Base-by-base conservation (phyloP, 2,113 vertebrate genomes). In the Arvicanthis niloticus region DNA sequence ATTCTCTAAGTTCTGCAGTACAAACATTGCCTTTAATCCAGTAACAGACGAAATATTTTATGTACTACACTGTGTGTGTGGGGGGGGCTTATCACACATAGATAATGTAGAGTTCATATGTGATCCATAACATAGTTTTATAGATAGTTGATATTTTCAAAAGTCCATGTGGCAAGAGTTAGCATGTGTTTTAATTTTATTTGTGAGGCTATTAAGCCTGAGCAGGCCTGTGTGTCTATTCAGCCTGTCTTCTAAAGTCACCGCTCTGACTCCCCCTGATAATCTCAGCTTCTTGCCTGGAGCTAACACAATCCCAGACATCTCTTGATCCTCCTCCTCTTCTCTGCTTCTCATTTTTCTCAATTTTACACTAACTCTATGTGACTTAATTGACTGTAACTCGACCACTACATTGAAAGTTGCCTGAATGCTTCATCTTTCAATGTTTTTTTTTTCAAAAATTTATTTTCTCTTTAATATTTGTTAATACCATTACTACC, bases 331-430 rank as follows among this genome's bases (percentile, higher is more conserved):
- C 1, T 72, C 15, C 1, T 56, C 4, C 5, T 26, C 5, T 60
- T 15, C 40, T 70, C 24, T 6, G 60, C 1, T 65, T 65, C 4
- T 70, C 45, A 58, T 37, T 10, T 80, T 75, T 80, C 17, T 91
- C 62, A 34, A 51, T 40, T 91, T 70, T 88, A 1, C 1, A 67
- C 29, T 91, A 81, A 56, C 22, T 40, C 12, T 51, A 77, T 45
- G 75, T 91, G 51, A 91, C 56, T 95, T n/a, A 93, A 87, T 90
- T 92, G 3, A 85, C 12, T 56, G 53, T 51, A 91, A 78, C 53
- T 84, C 77, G 22, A 51, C 65, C 89, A 7, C 51, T 72, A 62
- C 37, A 77, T 89, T 80, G 67, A 76, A 68, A 48, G 3, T 75
- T 85, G 7, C 2, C 84, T 51, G 93, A 93, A 88, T 84, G 65